Base-by-base conservation (phyloP, 2,113 vertebrate genomes). In the Rhineura floridana region DNA sequence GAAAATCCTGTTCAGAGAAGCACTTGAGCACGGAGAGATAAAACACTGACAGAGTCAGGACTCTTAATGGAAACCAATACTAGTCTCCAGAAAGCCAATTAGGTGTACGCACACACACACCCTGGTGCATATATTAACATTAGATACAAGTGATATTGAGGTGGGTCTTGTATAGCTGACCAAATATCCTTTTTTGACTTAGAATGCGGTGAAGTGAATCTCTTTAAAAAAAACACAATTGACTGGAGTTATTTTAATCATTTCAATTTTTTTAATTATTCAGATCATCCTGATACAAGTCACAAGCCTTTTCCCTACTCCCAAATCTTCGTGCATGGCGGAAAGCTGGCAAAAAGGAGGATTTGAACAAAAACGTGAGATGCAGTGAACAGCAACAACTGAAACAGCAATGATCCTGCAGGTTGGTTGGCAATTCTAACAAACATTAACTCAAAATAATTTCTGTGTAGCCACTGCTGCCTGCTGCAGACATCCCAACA, bases 401-500 rank as follows among this genome's bases (percentile, higher is more conserved):
- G 48, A 17, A 46, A 48, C 21, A 62, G 19, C 59, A 65, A 30
- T 55, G 59, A 86, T 52, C 33, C 59, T 50, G 12, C 1, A 28
- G 55, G 15, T 17, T 55, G 48, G 6, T 48, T 62, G 52, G 17
- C 7, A 62, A 73, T 81, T 73, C 67, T 73, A 81, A 81, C 46
- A 73, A 46, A 46, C n/a, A 62, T 9, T 1, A 23, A 44, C 17
- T 30, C 67, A 21, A 55, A 50, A 50, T 30, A 42, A 69, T 77
- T 46, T 52, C 67, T 39, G 25, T 19, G 25, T 30, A 59, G 2
- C 44, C 0, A 0, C n/a, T 12, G 30, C 10, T 10, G 52, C 33
- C 59, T 12, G 50, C 48, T 10, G 2, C 55, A 28, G 30, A 52
- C 78, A 12, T 88, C 87, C 80, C 89, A 91, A 91, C 92, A 83